These are phyloP conservation scores for Hapalemur alaotrensis DNA, from an alignment of 2,797 vertebrate species.

Conservation along the genomic window DNA sequence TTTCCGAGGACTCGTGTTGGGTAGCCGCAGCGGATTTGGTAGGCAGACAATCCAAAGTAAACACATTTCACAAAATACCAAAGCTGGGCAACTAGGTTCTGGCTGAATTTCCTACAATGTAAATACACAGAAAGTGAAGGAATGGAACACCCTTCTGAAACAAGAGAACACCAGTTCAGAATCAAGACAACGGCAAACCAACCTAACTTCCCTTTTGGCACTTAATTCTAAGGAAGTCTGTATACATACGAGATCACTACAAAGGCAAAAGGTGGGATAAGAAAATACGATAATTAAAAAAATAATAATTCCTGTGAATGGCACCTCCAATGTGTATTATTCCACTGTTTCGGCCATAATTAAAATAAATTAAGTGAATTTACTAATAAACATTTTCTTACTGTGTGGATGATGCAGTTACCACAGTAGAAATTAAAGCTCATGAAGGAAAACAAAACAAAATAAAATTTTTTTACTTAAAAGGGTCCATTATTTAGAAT, in stretches of 20 bases:
- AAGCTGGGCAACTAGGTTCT: constrained; percentile 96
- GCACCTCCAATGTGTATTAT: not conserved
- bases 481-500: not conserved
- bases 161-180: not conserved
- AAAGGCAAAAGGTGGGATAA: not conserved
- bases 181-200: not conserved
- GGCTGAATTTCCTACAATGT: constrained; percentile 93
- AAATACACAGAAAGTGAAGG: constrained; percentile 52
- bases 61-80: constrained; percentile 99
- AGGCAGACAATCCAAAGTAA: constrained; percentile 99
- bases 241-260: not conserved
- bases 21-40: constrained; percentile 99
- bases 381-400: not conserved
- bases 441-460: not conserved
- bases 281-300: not conserved
- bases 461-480: not conserved
- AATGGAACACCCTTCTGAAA: not conserved
- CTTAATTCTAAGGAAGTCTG: not conserved
- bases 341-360: not conserved
- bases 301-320: not conserved
- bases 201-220: not conserved
- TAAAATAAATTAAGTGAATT: not conserved
- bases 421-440: not conserved
- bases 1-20: constrained; percentile 98
- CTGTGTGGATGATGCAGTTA: not conserved